Conservation (phyloP, 2,888 invertebrate species). For the Bugula neritina region DNA sequence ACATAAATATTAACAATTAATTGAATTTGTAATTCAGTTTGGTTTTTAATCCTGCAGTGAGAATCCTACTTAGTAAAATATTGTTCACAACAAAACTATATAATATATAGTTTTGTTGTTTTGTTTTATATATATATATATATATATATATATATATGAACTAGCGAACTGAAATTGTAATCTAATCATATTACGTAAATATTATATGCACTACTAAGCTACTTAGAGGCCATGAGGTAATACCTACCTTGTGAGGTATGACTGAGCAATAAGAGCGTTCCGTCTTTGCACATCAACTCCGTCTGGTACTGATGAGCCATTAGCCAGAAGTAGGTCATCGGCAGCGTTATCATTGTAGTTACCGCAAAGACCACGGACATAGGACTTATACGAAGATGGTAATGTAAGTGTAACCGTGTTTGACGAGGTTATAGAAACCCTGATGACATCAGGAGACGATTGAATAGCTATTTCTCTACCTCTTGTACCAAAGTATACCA, state of each 20-base stretch:
- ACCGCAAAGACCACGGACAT: conserved; percentile 1
- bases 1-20: too few relatives aligned
- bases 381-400: conserved; percentile 1
- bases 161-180: too few relatives aligned
- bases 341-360: not conserved
- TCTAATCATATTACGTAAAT: too few relatives aligned
- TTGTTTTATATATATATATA: too few relatives aligned
- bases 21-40: too few relatives aligned
- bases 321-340: not conserved
- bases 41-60: too few relatives aligned
- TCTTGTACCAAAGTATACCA: conserved; percentile 14
- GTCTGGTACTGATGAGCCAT: not conserved
- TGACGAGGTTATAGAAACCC: not conserved
- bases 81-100: too few relatives aligned
- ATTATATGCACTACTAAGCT: too few relatives aligned
- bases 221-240: too few relatives aligned
- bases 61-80: too few relatives aligned
- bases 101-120: too few relatives aligned
- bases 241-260: conserved; percentile 1
- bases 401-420: not conserved
- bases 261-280: not conserved
- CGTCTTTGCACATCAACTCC: not conserved
- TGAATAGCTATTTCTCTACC: conserved; percentile 14
- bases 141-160: too few relatives aligned
- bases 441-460: not conserved